Percentiles rank a stretch among this genome's conserved stretches.
These are phyloP conservation scores for Noctua fimbriata DNA, from an alignment of 2,888 invertebrate genomes.

Conservation along the genomic window DNA sequence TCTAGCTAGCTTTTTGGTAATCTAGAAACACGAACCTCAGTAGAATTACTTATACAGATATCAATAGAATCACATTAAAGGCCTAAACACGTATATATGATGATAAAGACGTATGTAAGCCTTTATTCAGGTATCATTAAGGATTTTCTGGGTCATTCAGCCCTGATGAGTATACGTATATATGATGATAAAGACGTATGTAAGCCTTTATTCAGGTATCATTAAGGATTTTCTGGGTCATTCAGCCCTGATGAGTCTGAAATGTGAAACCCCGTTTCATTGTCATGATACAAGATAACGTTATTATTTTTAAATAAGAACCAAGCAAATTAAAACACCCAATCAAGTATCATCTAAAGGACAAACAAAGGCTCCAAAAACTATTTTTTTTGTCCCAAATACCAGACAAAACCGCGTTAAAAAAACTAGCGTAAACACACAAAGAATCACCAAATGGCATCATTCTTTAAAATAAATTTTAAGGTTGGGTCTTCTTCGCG, in stretches of 20 bases:
- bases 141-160: not conserved
- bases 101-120: too few relatives aligned
- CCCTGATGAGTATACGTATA: not conserved
- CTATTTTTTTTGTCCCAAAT: slow-evolving; percentile 43
- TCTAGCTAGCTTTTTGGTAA: too few relatives aligned
- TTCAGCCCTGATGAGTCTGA: not conserved
- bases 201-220: not conserved
- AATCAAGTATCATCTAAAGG: slow-evolving; percentile 3
- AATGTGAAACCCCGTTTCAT: not conserved
- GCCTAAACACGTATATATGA: not conserved
- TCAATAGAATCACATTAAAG: not conserved
- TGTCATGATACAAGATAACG: not conserved
- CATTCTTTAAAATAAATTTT: slow-evolving; percentile 56
- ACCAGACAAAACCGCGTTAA: slow-evolving; percentile 28
- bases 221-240: not conserved
- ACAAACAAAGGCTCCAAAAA: not conserved
- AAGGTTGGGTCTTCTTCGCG: slow-evolving; percentile 31
- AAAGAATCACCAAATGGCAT: slow-evolving; percentile 49
- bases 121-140: not conserved
- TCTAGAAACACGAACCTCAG: not conserved
- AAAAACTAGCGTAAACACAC: slow-evolving; percentile 47
- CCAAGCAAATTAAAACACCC: not conserved
- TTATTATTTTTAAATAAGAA: not conserved
- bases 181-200: not conserved
- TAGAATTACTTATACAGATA: not conserved